Evolutionary conservation across 2,113 vertebrate species (phyloP).

Genomic region (Uropsilus gracilis): DNA sequence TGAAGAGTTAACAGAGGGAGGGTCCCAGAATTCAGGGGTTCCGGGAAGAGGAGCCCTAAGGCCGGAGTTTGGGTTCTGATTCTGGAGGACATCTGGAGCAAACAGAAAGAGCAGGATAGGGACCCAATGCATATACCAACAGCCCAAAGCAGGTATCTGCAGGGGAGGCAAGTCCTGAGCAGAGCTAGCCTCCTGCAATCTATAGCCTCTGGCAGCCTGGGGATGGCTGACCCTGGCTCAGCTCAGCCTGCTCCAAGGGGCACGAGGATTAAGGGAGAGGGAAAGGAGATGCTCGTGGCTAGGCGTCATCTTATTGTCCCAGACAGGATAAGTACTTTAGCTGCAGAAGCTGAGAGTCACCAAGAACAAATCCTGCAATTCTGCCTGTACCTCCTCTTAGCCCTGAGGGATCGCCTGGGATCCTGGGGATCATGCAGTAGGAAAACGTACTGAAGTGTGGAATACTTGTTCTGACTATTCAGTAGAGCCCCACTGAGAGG

Average conservation of each 20-base stretch:
- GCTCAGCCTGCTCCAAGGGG: neutral
- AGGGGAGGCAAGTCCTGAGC: neutral
- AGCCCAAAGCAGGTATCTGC: neutral
- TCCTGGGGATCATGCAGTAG: neutral
- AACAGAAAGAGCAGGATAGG: neutral
- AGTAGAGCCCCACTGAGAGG: neutral
- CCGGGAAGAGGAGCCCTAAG: neutral
- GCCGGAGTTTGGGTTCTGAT: slow-evolving; percentile 11
- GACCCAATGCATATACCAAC: neutral
- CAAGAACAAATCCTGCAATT: neutral
- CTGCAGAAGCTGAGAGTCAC: neutral
- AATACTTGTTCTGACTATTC: neutral
- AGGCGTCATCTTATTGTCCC: neutral
- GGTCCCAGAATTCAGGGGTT: neutral
- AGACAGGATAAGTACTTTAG: neutral
- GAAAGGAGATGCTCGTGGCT: neutral
- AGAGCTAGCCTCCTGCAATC: neutral
- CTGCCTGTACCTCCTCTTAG: neutral
- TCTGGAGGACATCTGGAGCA: slow-evolving; percentile 51
- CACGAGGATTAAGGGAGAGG: neutral
- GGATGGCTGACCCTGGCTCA: neutral
- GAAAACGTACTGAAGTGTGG: neutral
- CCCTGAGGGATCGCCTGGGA: neutral
- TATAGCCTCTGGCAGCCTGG: neutral
- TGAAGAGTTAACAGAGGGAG: slow-evolving; percentile 49